These are phyloP conservation scores for Catotricha subobsoleta DNA, from an alignment of 2,888 invertebrate genomes.

Conservation along the genomic window DNA sequence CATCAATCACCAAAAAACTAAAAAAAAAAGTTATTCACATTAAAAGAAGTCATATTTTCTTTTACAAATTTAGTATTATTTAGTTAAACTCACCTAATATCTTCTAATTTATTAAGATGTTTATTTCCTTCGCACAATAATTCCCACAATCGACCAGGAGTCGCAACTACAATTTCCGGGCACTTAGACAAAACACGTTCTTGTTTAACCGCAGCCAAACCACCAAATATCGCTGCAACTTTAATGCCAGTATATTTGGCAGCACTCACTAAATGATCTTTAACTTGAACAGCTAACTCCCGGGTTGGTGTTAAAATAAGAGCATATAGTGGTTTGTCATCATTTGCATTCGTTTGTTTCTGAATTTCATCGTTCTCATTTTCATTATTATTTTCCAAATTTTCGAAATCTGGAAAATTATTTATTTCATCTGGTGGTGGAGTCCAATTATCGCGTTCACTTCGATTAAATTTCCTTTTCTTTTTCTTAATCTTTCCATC, in stretches of 20 bases:
- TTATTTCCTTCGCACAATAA: constrained; percentile 59
- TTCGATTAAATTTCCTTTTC: constrained; percentile 13
- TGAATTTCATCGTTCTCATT: constrained; percentile 14
- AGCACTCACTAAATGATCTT: constrained; percentile 59
- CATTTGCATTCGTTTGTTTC: constrained; percentile 9
- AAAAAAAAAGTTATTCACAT: not conserved
- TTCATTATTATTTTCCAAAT: constrained; percentile 15
- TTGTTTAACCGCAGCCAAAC: constrained; percentile 87
- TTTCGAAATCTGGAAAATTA: constrained; percentile 10
- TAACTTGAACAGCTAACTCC: constrained; percentile 89
- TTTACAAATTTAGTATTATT: constrained; percentile 1
- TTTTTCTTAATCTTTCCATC: constrained; percentile 11
- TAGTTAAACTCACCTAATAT: constrained; percentile 32
- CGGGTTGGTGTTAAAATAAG: constrained; percentile 88
- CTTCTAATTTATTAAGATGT: constrained; percentile 52
- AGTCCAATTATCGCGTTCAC: constrained; percentile 26
- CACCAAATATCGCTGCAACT: constrained; percentile 79
- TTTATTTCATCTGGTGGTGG: constrained; percentile 25
- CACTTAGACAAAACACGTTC: constrained; percentile 60
- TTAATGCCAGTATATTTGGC: constrained; percentile 62
- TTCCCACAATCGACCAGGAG: constrained; percentile 95
- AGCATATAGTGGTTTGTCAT: constrained; percentile 41
- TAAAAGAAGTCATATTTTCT: constrained; percentile 8
- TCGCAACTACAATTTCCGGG: constrained; percentile 92
- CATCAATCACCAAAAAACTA: constrained; percentile 87